Base-by-base conservation (phyloP, 1,140 invertebrate genomes). In the Andricus grossulariae region DNA sequence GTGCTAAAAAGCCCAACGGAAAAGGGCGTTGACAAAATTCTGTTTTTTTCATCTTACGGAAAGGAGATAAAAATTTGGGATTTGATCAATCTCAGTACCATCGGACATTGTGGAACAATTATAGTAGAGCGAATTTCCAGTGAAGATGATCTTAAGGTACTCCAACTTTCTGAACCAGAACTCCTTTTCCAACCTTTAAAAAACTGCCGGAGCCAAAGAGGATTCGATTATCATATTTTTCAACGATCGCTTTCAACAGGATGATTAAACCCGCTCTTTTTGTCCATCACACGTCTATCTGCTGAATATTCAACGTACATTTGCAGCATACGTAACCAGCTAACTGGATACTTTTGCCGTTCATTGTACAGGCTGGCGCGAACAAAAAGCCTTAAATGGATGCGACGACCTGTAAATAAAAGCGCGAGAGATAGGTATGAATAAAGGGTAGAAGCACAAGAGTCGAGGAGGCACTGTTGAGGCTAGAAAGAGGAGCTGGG, bases 381-480 rank as follows among this genome's bases (percentile, higher is more conserved):
- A 66, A 66, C 16, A 66, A 66, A 66, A 66, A 66, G 15, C 32
- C 25, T n/a, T 66, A 66, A 66, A 66, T 39, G 60, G 60, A 66
- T 66, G 60, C 60, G 60, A n/a, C 60, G 25, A 66, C 60, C 60
- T 66, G 60, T 66, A 66, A 66, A 66, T 66, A 66, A 66, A 45
- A 39, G 60, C 60, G 60, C 39, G 25, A 66, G 57, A 66, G 25
- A 66, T 66, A 66, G 25, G 6, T 66, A 66, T 45, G 72, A 78
- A 76, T 78, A 77, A 73, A 75, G 79, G 54, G 77, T 54, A 60
- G 51, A 76, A 73, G 75, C 75, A 80, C 76, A 78, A 75, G 79
- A 76, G 76, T 73, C 72, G 76, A n/a, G 52, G 7, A 39, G 51
- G 39, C 18, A 21, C 10, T 32, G 21, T 12, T 19, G 54, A 55